Evolutionary conservation across 2,888 invertebrate species (phyloP), one percentile per base, ranked within the genome.

Genomic region (Drosophila anceps): DNA sequence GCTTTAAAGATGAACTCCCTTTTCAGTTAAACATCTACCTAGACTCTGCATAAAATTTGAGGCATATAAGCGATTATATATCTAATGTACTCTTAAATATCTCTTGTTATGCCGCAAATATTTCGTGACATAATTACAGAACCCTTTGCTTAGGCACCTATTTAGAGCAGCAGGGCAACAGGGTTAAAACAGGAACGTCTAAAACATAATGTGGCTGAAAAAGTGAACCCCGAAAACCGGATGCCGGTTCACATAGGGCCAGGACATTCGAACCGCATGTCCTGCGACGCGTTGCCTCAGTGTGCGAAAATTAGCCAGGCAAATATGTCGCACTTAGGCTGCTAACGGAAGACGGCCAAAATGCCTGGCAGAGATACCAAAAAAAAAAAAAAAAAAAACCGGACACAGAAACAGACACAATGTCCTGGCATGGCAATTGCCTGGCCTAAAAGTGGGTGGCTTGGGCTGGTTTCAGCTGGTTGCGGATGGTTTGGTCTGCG

Each of bases 291-390:
- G 35, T 15, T 29, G 27, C 27, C 27, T 13, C 59, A 33, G 69
- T 44, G 70, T 72, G 73, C 71, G 73, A 82, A 50, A 88, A 87
- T 90, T 89, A 87, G 89, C 77, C 90, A 73, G 84, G 82, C 84
- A 86, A 89, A 89, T 87, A 84, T 90, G 88, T 84, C 82, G 88
- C 89, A 87, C 89, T 90, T 89, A 88, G 79, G 79, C 18, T 69
- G 79, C 84, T 58, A 75, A 70, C 89, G 90, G 89, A 88, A 84
- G 76, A 77, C 81, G 69, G 82, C 75, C 66, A 72, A 55, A 59
- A 62, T 48, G 54, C 44, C 79, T 72, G 75, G 31, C 68, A 70
- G 69, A 75, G 72, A 73, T 66, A 60, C 69, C 67, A 64, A 66
- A 63, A 63, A 44, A n/a, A n/a, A n/a, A n/a, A n/a, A n/a, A n/a